Evolutionary conservation across 2,888 invertebrate genomes (phyloP), one percentile per base, ranked within the genome.

Genomic region (Brachyptera putata): DNA sequence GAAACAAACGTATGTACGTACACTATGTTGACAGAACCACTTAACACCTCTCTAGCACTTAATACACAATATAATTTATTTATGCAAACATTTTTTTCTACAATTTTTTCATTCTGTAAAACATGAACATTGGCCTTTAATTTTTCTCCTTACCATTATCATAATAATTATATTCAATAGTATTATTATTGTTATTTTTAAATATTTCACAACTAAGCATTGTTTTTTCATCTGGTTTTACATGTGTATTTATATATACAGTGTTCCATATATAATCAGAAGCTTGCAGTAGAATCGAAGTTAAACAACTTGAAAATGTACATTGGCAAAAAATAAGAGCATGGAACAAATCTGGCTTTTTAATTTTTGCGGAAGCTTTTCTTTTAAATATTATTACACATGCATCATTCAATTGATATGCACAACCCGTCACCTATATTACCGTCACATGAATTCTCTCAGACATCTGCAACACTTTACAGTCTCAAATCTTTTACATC

Each of bases 1-100:
- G 72, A 74, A 74, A 75, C 74, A 73, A 73, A 75, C 74, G 74
- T 74, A n/a, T n/a, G n/a, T n/a, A 7, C 30, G 11, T 11, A 30
- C 30, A 30, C 30, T 30, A 30, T 30, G 30, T 30, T 30, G 30
- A 30, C 30, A 30, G 30, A 57, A 61, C 50, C 46, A 50, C 34
- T 26, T 37, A 36, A n/a, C 34, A 30, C 57, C 58, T 58, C 53
- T 57, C 61, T 61, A 61, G 57, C 61, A 53, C 41, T 53, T 53
- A 55, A 58, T 24, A 61, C 39, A 43, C 21, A 43, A 43, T 43
- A 43, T 43, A 58, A 41, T 58, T 61, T 39, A 50, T 61, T 49
- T 58, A 58, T 56, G 58, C 58, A 56, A 43, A 46, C 43, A 41
- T n/a, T n/a, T n/a, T n/a, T n/a, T n/a, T n/a, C 56, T 41, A 39